Evolutionary conservation across 2,113 vertebrate genomes (phyloP), one percentile per base, ranked within the genome.

Genomic region (Phalacrocorax pelagicus): DNA sequence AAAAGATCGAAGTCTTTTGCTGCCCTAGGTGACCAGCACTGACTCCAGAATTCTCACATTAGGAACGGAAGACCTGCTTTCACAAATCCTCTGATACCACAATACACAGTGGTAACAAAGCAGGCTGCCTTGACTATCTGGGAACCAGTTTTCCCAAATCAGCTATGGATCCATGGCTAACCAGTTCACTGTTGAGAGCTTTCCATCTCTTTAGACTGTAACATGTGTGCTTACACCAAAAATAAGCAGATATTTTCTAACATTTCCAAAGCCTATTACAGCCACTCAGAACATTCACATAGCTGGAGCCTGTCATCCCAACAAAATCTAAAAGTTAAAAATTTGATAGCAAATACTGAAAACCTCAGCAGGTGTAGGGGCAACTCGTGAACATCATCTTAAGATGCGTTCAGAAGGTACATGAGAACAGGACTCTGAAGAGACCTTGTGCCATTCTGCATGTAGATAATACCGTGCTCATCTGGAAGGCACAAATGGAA

Each of bases 381-480:
- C n/a, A 71, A 54, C 62, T 7, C 3, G 2, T 12, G 42, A 69
- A 58, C 44, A 26, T 40, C 66, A 44, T 3, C 51, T 47, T 15
- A 46, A 49, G 46, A 15, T 66, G 61, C 27, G 21, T 24, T 21
- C 20, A 3, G 16, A 17, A 38, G 15, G 30, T 1, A 14, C 4
- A 3, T 12, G 32, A 55, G 18, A 59, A 34, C 29, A 52, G 46
- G 83, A 21, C 12, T 36, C 44, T 34, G 29, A 6, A 29, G 55
- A 69, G 36, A 8, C 63, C 51, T 69, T 72, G 63, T 58, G 42
- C 52, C 27, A 6, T 30, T 49, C 74, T 19, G 34, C 44, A 13
- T 4, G 18, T 26, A 21, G 8, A 24, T 5, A 10, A 10, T 3
- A 12, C 32, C 4, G 4, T 4, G 1, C 13, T 61, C 4, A 23